Percentiles rank a stretch among this genome's conserved stretches.
Conservation (phyloP, 2,888 invertebrate genomes). For the Chloroclysta siterata region DNA sequence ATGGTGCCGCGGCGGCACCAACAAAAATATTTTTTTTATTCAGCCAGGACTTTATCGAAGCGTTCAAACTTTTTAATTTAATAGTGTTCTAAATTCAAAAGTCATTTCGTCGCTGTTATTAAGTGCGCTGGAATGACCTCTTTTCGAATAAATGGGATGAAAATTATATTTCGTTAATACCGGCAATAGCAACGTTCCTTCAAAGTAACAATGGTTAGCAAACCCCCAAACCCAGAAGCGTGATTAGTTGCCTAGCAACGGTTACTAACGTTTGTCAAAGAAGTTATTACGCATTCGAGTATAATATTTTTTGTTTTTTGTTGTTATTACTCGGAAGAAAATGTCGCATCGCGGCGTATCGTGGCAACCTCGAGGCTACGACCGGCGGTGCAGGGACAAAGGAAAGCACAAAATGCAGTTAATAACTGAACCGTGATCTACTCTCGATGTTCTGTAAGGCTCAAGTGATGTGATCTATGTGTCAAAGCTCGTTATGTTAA, state of each 20-base stretch:
- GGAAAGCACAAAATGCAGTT: conserved; percentile 42
- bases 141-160: no score
- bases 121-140: no score
- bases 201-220: neutral
- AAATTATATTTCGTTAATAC: no score
- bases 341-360: conserved; percentile 75
- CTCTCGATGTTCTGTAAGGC: neutral
- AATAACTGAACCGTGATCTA: neutral
- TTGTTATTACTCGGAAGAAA: conserved; percentile 59
- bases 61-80: no score
- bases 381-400: conserved; percentile 47
- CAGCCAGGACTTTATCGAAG: no score
- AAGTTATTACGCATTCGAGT: conserved; percentile 52
- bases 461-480: neutral
- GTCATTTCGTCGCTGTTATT: no score
- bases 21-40: no score
- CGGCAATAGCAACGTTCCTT: no score
- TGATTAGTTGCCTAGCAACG: conserved; percentile 60
- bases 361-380: conserved; percentile 64
- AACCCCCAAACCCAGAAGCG: neutral
- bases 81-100: no score
- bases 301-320: conserved; percentile 59
- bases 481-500: neutral
- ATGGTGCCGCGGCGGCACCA: no score
- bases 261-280: conserved; percentile 44